Percentiles rank a stretch among this genome's conserved stretches.
These are phyloP conservation scores for Microcebus murinus DNA, from an alignment of 2,113 vertebrate species.

Conservation along the genomic window DNA sequence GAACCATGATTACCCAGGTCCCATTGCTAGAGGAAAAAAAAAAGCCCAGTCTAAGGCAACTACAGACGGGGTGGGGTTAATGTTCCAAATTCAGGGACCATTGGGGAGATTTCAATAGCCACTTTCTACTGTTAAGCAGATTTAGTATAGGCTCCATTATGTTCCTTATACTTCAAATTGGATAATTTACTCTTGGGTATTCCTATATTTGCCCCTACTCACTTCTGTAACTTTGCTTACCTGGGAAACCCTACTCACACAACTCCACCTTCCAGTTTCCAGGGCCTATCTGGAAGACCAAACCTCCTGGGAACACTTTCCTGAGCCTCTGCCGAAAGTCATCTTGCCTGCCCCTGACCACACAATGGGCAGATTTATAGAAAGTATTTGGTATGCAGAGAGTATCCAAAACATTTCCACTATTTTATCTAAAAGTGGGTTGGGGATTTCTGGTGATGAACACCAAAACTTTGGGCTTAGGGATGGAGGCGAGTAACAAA, in stretches of 20 bases:
- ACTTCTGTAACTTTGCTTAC: not conserved
- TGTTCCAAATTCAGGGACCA: not conserved
- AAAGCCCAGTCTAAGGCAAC: not conserved
- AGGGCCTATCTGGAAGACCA: not conserved
- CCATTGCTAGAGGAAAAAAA: constrained; percentile 26
- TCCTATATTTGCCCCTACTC: not conserved
- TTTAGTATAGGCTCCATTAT: not conserved
- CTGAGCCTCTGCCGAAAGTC: constrained; percentile 9
- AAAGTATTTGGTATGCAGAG: not conserved
- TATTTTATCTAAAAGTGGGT: not conserved
- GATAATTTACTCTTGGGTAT: not conserved
- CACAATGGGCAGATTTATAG: not conserved
- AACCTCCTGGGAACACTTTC: not conserved
- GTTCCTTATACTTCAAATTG: not conserved
- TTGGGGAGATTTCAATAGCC: not conserved
- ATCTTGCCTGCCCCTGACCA: not conserved
- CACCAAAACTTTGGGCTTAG: constrained; percentile 19
- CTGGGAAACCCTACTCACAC: not conserved
- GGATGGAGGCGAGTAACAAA: constrained; percentile 7
- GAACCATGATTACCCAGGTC: not conserved
- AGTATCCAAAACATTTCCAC: constrained; percentile 9
- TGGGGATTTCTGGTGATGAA: constrained; percentile 26
- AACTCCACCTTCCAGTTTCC: not conserved
- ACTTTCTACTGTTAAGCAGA: not conserved
- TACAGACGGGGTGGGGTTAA: not conserved